phyloP scores from a whole-genome alignment of 1,140 invertebrate species.

The Helicoverpa zea region DNA sequence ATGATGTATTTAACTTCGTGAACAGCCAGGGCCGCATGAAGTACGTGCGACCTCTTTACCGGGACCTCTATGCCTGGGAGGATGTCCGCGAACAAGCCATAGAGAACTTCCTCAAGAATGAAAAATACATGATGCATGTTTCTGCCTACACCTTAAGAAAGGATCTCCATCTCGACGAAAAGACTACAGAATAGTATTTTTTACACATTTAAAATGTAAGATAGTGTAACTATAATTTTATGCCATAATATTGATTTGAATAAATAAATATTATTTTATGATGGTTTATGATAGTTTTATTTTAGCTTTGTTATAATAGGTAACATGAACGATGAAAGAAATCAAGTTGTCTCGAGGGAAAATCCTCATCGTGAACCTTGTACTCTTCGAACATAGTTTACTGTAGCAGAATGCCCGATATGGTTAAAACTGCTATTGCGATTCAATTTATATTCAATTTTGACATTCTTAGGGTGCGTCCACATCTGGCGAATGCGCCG shows the following conservation, averaged over 20 bases:
- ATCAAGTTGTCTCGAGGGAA: too few species aligned
- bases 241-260: conserved; percentile 36
- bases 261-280: conserved; percentile 25
- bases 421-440: too few species aligned
- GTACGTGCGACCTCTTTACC: conserved; percentile 95
- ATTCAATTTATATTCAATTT: too few species aligned
- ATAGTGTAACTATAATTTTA: conserved; percentile 46
- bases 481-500: too few species aligned
- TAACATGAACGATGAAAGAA: too few species aligned
- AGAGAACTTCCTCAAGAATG: conserved; percentile 91
- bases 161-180: conserved; percentile 89
- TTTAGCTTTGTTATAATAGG: not conserved
- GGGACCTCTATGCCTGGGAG: conserved; percentile 94
- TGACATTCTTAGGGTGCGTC: too few species aligned
- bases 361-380: too few species aligned
- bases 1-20: conserved; percentile 91
- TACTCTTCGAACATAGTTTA: too few species aligned
- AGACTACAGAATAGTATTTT: conserved; percentile 33
- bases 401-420: too few species aligned
- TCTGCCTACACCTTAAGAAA: conserved; percentile 91
- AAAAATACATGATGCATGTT: conserved; percentile 94
- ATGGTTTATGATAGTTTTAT: conserved; percentile 5
- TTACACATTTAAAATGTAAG: conserved; percentile 31
- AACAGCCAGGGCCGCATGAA: conserved; percentile 96
- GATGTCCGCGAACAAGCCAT: conserved; percentile 90